A percentile compares a stretch with the other conserved stretches of the same genome.
phyloP scores from a whole-genome alignment of 2,888 invertebrate genomes.

The Panopea generosa region DNA sequence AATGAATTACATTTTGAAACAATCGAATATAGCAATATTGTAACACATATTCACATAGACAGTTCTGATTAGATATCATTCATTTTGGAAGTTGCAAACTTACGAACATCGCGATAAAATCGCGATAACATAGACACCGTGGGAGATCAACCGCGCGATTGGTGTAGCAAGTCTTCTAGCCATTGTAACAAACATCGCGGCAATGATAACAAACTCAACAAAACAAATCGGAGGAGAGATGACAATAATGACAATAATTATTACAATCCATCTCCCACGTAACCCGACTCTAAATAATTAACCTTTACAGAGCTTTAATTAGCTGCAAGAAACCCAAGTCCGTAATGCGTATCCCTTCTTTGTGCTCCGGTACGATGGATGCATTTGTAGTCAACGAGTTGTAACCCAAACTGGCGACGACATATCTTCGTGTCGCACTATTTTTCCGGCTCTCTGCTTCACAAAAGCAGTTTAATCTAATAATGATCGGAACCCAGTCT shows the following conservation, averaged over 20 bases:
- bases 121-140: slow-evolving; percentile 28
- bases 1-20: too few relatives aligned
- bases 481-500: neutral
- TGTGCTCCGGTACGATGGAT: slow-evolving; percentile 15
- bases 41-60: too few relatives aligned
- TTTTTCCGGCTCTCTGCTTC: slow-evolving; percentile 54
- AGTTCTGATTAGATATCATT: neutral
- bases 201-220: slow-evolving; percentile 7
- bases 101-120: slow-evolving; percentile 46
- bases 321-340: slow-evolving; percentile 33
- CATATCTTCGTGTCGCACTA: slow-evolving; percentile 25
- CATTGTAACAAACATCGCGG: neutral
- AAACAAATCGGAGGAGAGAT: slow-evolving; percentile 2
- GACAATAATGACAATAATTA: slow-evolving; percentile 6
- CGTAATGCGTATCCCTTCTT: slow-evolving; percentile 30
- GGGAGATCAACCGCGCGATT: slow-evolving; percentile 14
- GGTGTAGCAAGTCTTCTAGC: slow-evolving; percentile 22
- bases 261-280: slow-evolving; percentile 32
- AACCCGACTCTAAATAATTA: slow-evolving; percentile 42
- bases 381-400: slow-evolving; percentile 39
- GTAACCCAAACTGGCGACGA: slow-evolving; percentile 56
- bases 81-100: slow-evolving; percentile 27
- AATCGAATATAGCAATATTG: too few relatives aligned
- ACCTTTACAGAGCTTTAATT: slow-evolving; percentile 34
- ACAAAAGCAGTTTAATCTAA: slow-evolving; percentile 17